Evolutionary conservation across 1,140 invertebrate genomes (phyloP), one percentile per base, ranked within the genome.

Genomic region (Aporrectodea caliginosa): DNA sequence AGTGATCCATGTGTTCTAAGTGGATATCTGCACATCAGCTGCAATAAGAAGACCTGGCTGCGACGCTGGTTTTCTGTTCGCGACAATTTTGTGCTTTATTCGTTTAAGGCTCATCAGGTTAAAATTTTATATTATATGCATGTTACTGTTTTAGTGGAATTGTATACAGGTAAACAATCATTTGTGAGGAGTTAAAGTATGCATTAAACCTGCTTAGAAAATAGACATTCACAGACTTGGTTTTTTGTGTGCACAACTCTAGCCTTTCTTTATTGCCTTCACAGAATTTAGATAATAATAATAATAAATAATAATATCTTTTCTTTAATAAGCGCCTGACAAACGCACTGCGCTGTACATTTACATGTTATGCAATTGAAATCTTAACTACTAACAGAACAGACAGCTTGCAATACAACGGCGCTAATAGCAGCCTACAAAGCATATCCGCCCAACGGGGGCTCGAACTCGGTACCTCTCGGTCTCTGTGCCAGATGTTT

Each of bases 31-130:
- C 86, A 89, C 29, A 85, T 92, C 43, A 85, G 84, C 73, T 90
- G 90, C 79, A 91, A 91, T 31, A 90, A 90, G 0, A 90, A 91
- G 80, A 90, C 88, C 0, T 92, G 91, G 91, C 87, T 85, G 30
- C 88, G 88, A 80, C 84, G 91, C 78, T 92, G 91, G 90, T 91
- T 92, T 81, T 87, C 91, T 1, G 87, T 92, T 30, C 90, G 91
- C 75, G 82, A 87, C 6, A 91, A 92, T 81, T 92, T 92, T 84
- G 92, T 92, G 78, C 87, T 93, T 0, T 93, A 92, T 80, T 91
- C 90, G 0, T 93, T 91, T 81, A 90, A 90, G 78, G 90, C 90
- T 12, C 89, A 91, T 69, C 88, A 89, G 72, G 91, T 92, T 85
- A 83, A 75, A 22, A 58, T 58, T 58, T 58, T 58, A 22, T 58